Base-by-base conservation (phyloP, 1,140 invertebrate species). In the Euwallacea similis region DNA sequence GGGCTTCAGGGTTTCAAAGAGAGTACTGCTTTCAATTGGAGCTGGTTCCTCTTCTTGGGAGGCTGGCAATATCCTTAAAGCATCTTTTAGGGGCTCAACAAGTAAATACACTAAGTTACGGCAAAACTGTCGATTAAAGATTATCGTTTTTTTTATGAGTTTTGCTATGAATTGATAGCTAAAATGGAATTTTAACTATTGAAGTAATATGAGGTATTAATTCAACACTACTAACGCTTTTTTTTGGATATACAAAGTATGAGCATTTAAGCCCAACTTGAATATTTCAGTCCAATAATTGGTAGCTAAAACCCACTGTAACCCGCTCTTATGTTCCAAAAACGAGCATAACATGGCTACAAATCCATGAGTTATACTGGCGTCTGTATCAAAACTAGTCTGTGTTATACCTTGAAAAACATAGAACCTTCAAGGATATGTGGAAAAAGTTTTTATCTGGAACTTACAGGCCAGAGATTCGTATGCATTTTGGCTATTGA, bases 191-290 rank as follows among this genome's bases (percentile, higher is more conserved):
- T 13, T 13, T 41, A 10, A 50, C 47, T 50, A 50, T 13, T 50
- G 47, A 50, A 50, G 47, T 89, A 72, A 67, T 89, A 79, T 15
- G 81, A 76, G 50, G 82, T 85, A 16, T 60, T 60, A 2, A 16
- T 33, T 16, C 21, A 0, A 89, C 76, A 72, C 85, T 42, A 82
- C 81, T 43, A 86, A 83, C 7, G 86, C 85, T 71, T 87, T 86
- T 15, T 84, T 82, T 0, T 85, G 85, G n/a, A 89, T 84, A 72
- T 89, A 90, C 71, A 89, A 76, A 7, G 88, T 89, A 46, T 88
- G 85, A 80, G 86, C 86, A 58, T 82, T 78, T 64, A 87, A 85
- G 62, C 83, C 85, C 65, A 84, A 85, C 54, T 84, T 82, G 2
- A 89, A 78, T 6, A 88, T 80, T 59, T 85, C 76, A 33, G 76